Evolutionary conservation across 2,888 invertebrate genomes (phyloP), one percentile per base, ranked within the genome.

Genomic region (Cryptocephalus moraei): DNA sequence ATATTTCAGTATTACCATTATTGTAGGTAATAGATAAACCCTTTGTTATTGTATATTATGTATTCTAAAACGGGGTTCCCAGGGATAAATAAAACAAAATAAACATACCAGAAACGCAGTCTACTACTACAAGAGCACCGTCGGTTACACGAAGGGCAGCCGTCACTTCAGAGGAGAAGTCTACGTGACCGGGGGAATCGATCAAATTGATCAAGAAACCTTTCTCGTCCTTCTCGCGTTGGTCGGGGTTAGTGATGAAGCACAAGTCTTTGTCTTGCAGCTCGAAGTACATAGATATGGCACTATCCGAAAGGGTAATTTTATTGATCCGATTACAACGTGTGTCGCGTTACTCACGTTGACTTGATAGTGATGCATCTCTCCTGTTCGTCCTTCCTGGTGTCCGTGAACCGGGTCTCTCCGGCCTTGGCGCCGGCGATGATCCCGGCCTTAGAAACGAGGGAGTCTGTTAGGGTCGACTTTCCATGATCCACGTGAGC

Each of bases 401-500:
- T 99, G 72, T 99, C 99, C 31, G 99, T 99, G 75, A 99, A 99
- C 57, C 99, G 82, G 11, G 96, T 95, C 74, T 99, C 99, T 63
- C 99, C 99, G 65, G 99, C 99, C 68, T 96, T 94, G 52, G 96
- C 89, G 58, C 91, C 90, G 65, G 99, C 97, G 71, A 99, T 99
- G 73, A 99, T 99, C 76, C 99, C 99, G 68, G 99, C 99, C 76
- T 99, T 99, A 50, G 97, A 95, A 58, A 99, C 97, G 68, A 99
- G 81, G 56, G 99, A 99, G 78, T 99, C 99, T 50, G 99, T 99
- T 70, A 99, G 75, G 49, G 99, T 99, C 59, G 99, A 97, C 78
- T 99, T 97, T 70, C 99, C 99, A 75, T 99, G 99, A 79, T 99
- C 99, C 61, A 99, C 99, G 77, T 99, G 99, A 65, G 99, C 99